Percentiles rank a stretch among this genome's conserved stretches.
Conservation (phyloP, 2,113 vertebrate species). For the Percina caprodes region DNA sequence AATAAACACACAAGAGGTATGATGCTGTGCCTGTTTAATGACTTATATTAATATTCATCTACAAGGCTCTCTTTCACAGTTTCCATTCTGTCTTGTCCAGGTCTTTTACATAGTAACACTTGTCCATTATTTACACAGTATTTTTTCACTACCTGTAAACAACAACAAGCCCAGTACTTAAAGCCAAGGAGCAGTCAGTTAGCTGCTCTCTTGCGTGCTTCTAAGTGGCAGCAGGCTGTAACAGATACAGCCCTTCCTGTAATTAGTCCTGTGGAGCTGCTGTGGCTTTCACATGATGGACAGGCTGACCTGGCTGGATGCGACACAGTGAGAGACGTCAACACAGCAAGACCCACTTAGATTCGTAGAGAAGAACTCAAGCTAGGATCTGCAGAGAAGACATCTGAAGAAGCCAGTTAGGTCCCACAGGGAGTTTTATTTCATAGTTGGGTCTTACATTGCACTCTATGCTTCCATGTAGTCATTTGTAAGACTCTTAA, state of each 20-base stretch:
- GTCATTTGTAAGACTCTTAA: background rate
- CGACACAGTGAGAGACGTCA: slow-evolving; percentile 27
- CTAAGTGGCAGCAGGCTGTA: slow-evolving; percentile 57
- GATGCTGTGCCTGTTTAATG: slow-evolving; percentile 22
- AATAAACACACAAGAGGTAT: slow-evolving; percentile 20
- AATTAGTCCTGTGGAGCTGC: slow-evolving; percentile 68
- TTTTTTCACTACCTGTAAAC: slow-evolving; percentile 41
- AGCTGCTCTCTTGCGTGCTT: slow-evolving; percentile 18
- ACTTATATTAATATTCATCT: slow-evolving; percentile 12
- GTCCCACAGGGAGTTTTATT: background rate
- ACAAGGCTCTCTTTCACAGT: slow-evolving; percentile 14
- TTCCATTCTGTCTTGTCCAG: slow-evolving; percentile 24
- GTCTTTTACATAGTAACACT: slow-evolving; percentile 13
- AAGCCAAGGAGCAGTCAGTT: slow-evolving; percentile 46
- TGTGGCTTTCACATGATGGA: slow-evolving; percentile 54
- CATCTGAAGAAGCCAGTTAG: background rate
- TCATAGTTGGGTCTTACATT: background rate
- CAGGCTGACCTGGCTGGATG: slow-evolving; percentile 48
- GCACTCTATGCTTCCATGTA: background rate
- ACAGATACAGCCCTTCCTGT: slow-evolving; percentile 68
- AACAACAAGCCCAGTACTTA: slow-evolving; percentile 24
- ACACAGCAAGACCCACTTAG: slow-evolving; percentile 32
- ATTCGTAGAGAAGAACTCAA: background rate
- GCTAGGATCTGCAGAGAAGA: slow-evolving; percentile 5
- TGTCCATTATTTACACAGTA: slow-evolving; percentile 32